Percentiles rank a stretch among this genome's conserved stretches.
phyloP scores from a whole-genome alignment of 2,113 vertebrate species.

The human (Homo sapiens) region DNA sequence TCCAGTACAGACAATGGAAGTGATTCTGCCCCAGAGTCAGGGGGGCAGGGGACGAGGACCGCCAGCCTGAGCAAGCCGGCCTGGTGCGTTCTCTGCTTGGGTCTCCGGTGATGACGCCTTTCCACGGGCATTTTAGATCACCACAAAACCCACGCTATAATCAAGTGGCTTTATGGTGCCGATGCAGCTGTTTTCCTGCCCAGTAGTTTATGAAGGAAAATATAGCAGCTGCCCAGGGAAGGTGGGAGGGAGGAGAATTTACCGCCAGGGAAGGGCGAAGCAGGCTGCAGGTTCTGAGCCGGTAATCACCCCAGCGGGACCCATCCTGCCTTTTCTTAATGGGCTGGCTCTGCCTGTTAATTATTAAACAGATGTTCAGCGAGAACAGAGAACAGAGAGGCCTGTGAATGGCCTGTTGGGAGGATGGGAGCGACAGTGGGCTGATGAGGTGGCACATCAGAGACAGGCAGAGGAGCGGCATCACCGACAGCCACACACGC shows the following conservation, averaged over 20 bases:
- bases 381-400: background rate
- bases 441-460: background rate
- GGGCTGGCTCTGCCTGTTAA: background rate
- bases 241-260: background rate
- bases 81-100: background rate
- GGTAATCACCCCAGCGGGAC: background rate
- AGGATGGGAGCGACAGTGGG: background rate
- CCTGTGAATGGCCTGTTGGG: background rate
- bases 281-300: background rate
- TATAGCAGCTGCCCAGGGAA: background rate
- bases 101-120: background rate
- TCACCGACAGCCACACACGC: background rate
- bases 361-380: background rate
- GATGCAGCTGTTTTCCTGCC: constrained; percentile 5
- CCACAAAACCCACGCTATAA: background rate
- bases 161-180: background rate
- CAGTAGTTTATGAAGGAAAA: background rate
- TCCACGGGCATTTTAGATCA: background rate
- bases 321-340: background rate
- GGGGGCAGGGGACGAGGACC: background rate
- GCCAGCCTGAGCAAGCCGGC: background rate
- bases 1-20: background rate
- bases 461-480: background rate
- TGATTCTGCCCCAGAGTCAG: background rate
- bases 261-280: background rate